These are phyloP conservation scores for Cercopithecus neglectus DNA, from an alignment of 2,797 vertebrate species.

Conservation along the genomic window DNA sequence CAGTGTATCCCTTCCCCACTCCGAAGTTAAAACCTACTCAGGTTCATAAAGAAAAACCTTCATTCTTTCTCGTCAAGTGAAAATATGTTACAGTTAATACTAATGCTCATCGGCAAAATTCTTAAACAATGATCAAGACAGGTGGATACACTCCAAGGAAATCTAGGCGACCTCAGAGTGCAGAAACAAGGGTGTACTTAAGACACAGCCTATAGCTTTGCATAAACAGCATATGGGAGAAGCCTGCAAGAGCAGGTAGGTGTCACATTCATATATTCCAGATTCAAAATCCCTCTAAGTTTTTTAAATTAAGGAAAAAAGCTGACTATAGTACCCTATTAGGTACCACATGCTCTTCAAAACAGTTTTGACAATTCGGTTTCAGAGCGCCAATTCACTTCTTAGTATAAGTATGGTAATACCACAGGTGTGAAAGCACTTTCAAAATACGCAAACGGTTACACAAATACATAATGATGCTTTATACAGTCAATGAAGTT, in stretches of 20 bases:
- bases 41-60: background rate
- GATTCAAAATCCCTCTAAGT: background rate
- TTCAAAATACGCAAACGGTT: background rate
- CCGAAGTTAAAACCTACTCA: slow-evolving; percentile 5
- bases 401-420: background rate
- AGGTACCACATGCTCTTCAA: background rate
- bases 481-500: background rate
- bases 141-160: background rate
- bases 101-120: background rate
- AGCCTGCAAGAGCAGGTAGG: background rate
- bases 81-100: background rate
- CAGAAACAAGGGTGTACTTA: background rate
- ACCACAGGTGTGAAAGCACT: background rate
- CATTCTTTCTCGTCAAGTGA: background rate
- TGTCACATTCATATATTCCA: background rate
- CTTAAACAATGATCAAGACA: background rate
- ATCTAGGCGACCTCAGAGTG: background rate
- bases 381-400: background rate
- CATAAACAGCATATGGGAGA: background rate
- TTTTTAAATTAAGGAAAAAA: background rate
- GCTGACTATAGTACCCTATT: background rate
- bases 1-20: background rate
- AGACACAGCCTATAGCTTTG: background rate
- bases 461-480: background rate
- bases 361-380: background rate